Evolutionary conservation across 2,113 vertebrate genomes (phyloP), one percentile per base, ranked within the genome.

Genomic region (Pitta sordida): DNA sequence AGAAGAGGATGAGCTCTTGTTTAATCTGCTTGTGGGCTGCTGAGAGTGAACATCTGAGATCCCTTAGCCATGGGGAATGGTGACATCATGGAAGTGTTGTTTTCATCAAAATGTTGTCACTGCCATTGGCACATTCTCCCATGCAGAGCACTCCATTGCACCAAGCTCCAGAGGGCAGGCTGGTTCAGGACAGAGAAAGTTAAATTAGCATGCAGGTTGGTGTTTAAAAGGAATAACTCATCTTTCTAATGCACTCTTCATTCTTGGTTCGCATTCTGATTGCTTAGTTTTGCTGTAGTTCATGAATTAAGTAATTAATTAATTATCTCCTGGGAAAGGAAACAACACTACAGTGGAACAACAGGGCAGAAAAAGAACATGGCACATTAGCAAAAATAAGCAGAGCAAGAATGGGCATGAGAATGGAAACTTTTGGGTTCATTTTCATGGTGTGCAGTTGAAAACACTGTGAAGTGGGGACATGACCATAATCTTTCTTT

Each of bases 1-100:
- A 36, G 51, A 65, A 75, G 15, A 75, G n/a, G 14, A 65, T 0
- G 0, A 80, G 30, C 24, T 4, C 63, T n/a, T 32, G 16, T 53
- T 20, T 9, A 24, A 41, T 26, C 2, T 1, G 27, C 74, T 37
- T 43, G 48, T 59, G 67, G 8, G 18, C 14, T n/a, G 39, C 43
- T 55, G 79, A 76, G 55, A 17, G 15, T 6, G 32, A 48, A 15
- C 16, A 18, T 51, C 7, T 2, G 76, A 37, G 15, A 49, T 34
- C 17, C 24, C 56, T 46, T 75, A 43, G 4, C 39, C 3, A 0
- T 30, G 19, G 32, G 39, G 10, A 7, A 13, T 43, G n/a, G 13
- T 58, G 29, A 20, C 60, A 39, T 14, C 37, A 8, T 0, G 2
- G 23, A 82, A 85, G 13, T 1, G 0, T 7, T 63, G 18, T n/a